phyloP scores from a whole-genome alignment of 53 echinoderm and acorn worm species.

The Henricia sp. region DNA sequence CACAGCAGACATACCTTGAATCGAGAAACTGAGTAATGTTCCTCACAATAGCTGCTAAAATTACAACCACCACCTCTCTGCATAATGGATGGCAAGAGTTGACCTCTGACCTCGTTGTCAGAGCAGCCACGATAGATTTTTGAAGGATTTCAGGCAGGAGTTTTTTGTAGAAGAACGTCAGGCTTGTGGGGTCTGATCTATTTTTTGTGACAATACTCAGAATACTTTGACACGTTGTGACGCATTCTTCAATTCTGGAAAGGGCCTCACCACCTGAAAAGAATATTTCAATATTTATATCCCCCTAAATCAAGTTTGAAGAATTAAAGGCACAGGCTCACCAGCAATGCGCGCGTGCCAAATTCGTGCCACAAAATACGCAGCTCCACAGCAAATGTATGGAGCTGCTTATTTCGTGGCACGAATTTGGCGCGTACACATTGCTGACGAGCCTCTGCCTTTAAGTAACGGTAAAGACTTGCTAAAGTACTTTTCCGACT shows the following conservation, averaged over 20 bases:
- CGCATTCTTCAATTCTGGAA: slow-evolving; percentile 25
- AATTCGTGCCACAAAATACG: too few species aligned
- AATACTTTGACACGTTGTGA: slow-evolving; percentile 22
- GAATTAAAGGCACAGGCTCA: too few species aligned
- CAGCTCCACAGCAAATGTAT: too few species aligned
- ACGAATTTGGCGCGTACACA: too few species aligned
- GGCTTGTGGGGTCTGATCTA: slow-evolving; percentile 14
- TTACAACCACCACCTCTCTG: slow-evolving; percentile 63
- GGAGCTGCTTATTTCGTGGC: not conserved
- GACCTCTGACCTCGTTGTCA: slow-evolving; percentile 20
- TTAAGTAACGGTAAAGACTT: too few species aligned
- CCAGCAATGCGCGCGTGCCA: too few species aligned
- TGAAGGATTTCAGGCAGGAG: slow-evolving; percentile 39
- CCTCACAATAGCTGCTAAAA: slow-evolving; percentile 48
- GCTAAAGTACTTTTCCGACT: too few species aligned
- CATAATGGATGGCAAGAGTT: slow-evolving; percentile 17
- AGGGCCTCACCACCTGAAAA: not conserved
- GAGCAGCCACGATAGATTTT: not conserved
- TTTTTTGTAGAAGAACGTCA: slow-evolving; percentile 14
- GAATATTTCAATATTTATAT: not conserved
- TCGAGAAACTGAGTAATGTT: slow-evolving; percentile 59
- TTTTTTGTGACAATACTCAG: not conserved
- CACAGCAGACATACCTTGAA: slow-evolving; percentile 54
- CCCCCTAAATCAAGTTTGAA: not conserved
- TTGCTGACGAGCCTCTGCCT: too few species aligned